Evolutionary conservation across 2,888 invertebrate species (phyloP), one percentile per base, ranked within the genome.

Genomic region (Polyommatus iphigenia): DNA sequence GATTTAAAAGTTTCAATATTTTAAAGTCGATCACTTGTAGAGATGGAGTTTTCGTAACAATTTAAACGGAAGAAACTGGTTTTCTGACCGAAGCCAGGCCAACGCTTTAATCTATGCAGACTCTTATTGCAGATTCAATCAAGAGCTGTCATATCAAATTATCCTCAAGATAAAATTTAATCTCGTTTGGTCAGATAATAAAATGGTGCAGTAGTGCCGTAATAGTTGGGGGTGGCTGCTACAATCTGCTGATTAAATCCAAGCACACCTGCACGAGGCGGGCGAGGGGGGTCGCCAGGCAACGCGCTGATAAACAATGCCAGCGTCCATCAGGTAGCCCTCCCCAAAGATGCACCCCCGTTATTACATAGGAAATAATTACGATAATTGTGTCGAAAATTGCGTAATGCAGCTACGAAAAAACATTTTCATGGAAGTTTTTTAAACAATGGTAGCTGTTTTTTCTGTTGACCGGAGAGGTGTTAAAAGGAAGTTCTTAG

Each of bases 241-340:
- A 87, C 89, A 92, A 92, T 92, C 91, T 92, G 89, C 89, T 89
- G 91, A 91, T 92, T 90, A 91, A 93, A 92, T 92, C 92, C 91
- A 82, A 83, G 88, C 90, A 90, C 93, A 92, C 92, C 92, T 92
- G 92, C 91, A 85, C 85, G 86, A 84, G 83, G 80, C 80, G 83
- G 83, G 84, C 82, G 85, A 82, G 91, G 84, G 82, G 85, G 82
- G 91, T 92, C 85, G 85, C 87, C 79, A 78, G 88, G 85, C 84
- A 85, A 89, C 90, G 84, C 83, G 81, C 87, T 86, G 88, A 90
- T 91, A 90, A 89, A 91, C 90, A 90, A 84, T 85, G 87, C 88
- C 86, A 87, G 87, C 87, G 86, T 83, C 84, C 83, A 78, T 78
- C 81, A 78, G 79, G 80, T 80, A 78, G 79, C 78, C 79, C 76